Percentiles rank a stretch among this genome's conserved stretches.
phyloP scores from a whole-genome alignment of 2,113 vertebrate genomes.

The Cercocebus atys region DNA sequence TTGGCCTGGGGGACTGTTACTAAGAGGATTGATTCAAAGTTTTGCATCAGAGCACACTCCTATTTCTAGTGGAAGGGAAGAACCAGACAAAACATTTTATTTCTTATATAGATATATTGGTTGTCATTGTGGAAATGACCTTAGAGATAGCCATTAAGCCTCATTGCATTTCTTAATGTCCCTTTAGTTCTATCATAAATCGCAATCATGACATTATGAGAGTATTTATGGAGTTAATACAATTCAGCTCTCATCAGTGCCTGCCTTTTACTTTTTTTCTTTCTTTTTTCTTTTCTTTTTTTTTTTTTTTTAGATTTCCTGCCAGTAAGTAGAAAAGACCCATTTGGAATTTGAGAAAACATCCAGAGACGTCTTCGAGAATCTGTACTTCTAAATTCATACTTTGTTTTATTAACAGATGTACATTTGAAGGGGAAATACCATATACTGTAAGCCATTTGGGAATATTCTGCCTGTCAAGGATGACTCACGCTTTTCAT shows the following conservation, averaged over 20 bases:
- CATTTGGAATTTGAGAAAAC: constrained; percentile 68
- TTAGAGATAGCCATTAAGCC: constrained; percentile 55
- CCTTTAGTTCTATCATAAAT: constrained; percentile 60
- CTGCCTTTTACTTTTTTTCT: not conserved
- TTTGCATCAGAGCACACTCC: not conserved
- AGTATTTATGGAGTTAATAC: constrained; percentile 70
- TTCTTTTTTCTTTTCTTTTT: not conserved
- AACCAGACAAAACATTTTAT: constrained; percentile 15
- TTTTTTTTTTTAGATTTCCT: constrained; percentile 44
- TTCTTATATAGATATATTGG: constrained; percentile 33
- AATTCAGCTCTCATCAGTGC: constrained; percentile 47
- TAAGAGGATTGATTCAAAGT: constrained; percentile 1
- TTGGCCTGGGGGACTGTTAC: not conserved
- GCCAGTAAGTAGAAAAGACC: constrained; percentile 23
- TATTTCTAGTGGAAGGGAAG: constrained; percentile 14
- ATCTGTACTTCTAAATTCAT: constrained; percentile 43
- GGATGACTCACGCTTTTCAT: constrained; percentile 59
- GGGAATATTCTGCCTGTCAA: constrained; percentile 62
- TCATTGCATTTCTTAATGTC: constrained; percentile 56
- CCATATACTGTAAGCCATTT: constrained; percentile 57
- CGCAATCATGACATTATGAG: constrained; percentile 63
- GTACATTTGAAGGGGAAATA: constrained; percentile 69
- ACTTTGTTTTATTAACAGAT: constrained; percentile 68
- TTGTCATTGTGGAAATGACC: constrained; percentile 54
- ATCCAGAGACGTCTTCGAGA: constrained; percentile 60